Evolutionary conservation across 37 sponge, comb jelly and placozoan genomes (phyloP).

Genomic region (Ephydatia muelleri): DNA sequence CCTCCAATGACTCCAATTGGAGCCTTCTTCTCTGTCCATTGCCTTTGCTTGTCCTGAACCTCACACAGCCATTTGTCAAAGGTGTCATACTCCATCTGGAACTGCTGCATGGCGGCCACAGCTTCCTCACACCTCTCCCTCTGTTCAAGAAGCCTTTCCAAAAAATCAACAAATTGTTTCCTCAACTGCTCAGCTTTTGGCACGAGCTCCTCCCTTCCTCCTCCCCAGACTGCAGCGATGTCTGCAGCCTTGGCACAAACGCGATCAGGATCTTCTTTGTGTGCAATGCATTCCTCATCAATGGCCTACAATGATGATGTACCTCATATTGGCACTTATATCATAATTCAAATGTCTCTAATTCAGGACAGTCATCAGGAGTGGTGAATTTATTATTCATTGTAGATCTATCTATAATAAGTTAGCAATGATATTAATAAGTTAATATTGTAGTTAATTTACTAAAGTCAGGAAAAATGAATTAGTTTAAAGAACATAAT

Average conservation of each 20-base stretch:
- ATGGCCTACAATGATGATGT: neutral
- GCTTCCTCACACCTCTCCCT: conserved; percentile 55
- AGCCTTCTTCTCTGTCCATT: conserved; percentile 26
- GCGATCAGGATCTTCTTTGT: conserved; percentile 18
- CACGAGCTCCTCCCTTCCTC: conserved; percentile 3
- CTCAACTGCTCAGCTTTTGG: neutral
- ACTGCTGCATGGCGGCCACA: conserved; percentile 23
- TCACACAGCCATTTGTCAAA: conserved; percentile 14
- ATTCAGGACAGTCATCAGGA: no score
- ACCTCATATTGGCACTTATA: no score
- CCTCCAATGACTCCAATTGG: conserved; percentile 47
- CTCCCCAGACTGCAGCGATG: conserved; percentile 15
- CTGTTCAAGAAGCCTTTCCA: conserved; percentile 10
- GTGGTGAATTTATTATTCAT: no score
- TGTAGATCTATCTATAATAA: no score
- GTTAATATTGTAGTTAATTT: no score
- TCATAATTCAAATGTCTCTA: no score
- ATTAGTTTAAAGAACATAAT: no score
- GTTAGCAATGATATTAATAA: no score
- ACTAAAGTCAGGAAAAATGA: no score
- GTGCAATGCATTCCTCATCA: conserved; percentile 19
- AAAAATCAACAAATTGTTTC: conserved; percentile 14
- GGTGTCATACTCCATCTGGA: conserved; percentile 7
- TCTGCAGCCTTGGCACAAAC: neutral
- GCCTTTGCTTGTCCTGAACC: neutral